Evolutionary conservation across 2,888 invertebrate species (phyloP), one percentile per base, ranked within the genome.

Genomic region (Trissoscelio sp.): DNA sequence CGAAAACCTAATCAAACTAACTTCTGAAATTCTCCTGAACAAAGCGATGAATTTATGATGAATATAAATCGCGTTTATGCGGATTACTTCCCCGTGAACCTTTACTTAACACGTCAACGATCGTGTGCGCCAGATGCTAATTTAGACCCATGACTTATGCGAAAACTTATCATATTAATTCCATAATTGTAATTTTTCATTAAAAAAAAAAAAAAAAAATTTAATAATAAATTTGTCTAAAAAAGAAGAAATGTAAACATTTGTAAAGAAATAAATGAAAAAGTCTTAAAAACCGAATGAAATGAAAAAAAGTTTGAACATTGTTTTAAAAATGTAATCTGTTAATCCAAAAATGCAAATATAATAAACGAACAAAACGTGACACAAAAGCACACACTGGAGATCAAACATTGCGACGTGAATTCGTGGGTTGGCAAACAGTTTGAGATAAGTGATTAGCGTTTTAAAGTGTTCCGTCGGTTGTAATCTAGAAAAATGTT

Each of bases 151-250:
- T 60, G 70, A 70, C 70, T 70, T 70, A 58, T 70, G 58, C 58
- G 58, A 58, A 48, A 70, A 70, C 70, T 70, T 70, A 58, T 16
- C 12, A 28, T 48, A 70, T 70, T 70, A 70, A 70, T 70, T 28
- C 48, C 24, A 48, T 42, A 67, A 67, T 67, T 51, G 53, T 42
- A 42, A 24, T 24, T 24, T 24, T 24, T n/a, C n/a, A n/a, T n/a
- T n/a, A n/a, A n/a, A n/a, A n/a, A n/a, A n/a, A n/a, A n/a, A n/a
- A n/a, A n/a, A n/a, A n/a, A n/a, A n/a, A n/a, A n/a, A n/a, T n/a
- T n/a, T n/a, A n/a, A n/a, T n/a, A n/a, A n/a, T n/a, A n/a, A n/a
- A n/a, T n/a, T n/a, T n/a, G n/a, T n/a, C n/a, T n/a, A n/a, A n/a
- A n/a, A n/a, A n/a, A n/a, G n/a, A n/a, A n/a, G n/a, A n/a, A n/a